Evolutionary conservation across 2,113 vertebrate species (phyloP).

Genomic region (Cyanocitta stelleri): DNA sequence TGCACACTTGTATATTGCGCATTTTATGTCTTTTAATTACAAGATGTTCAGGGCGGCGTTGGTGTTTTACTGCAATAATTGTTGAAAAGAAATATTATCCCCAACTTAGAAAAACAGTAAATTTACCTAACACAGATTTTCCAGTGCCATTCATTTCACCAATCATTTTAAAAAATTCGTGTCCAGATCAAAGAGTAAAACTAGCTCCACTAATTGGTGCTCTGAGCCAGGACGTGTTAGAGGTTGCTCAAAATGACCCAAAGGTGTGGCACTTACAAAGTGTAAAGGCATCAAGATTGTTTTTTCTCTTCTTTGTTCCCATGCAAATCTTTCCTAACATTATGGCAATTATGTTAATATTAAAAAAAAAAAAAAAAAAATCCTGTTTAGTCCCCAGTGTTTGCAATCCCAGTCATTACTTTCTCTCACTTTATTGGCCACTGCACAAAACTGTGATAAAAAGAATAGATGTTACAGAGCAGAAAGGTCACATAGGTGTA

Average conservation of each 20-base stretch:
- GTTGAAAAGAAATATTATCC: not conserved
- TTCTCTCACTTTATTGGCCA: not conserved
- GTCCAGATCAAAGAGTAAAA: not conserved
- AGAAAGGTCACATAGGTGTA: not conserved
- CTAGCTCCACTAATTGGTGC: not conserved
- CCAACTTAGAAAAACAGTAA: not conserved
- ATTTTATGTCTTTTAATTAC: not conserved
- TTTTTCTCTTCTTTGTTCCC: not conserved
- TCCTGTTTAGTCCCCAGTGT: not conserved
- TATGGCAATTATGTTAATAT: not conserved
- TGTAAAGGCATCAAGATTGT: not conserved
- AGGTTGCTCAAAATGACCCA: not conserved
- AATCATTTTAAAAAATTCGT: not conserved
- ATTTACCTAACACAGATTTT: not conserved
- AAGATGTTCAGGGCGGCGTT: not conserved
- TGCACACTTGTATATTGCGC: not conserved
- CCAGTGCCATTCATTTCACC: not conserved
- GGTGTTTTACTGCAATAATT: not conserved
- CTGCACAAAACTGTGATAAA: not conserved
- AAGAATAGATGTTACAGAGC: not conserved
- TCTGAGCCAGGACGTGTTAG: not conserved
- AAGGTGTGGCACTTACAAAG: rapidly evolving
- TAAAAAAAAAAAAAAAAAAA: too few relatives aligned
- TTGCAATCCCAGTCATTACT: not conserved
- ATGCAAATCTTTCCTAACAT: not conserved